Conservation (phyloP, 2,888 invertebrate genomes). For the Drosophila seclusa region DNA sequence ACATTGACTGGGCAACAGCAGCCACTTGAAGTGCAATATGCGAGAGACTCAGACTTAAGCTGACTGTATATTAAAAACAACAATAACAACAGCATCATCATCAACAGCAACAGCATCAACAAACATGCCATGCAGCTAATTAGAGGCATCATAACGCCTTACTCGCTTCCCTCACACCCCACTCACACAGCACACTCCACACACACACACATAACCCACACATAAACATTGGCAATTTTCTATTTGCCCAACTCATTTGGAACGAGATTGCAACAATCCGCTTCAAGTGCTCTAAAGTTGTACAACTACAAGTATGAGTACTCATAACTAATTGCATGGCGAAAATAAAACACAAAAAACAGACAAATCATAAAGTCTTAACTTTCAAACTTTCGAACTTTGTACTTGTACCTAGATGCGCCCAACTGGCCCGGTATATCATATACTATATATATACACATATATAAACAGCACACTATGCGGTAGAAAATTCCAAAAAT, state of each 20-base stretch:
- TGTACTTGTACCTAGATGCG: conserved; percentile 42
- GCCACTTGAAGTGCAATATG: conserved; percentile 52
- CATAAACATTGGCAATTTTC: conserved; percentile 75
- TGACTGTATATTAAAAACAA: conserved; percentile 19
- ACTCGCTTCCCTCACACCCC: neutral
- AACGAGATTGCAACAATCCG: conserved; percentile 72
- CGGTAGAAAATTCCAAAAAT: conserved; percentile 25
- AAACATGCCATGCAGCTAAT: conserved; percentile 57
- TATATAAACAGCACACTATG: conserved; percentile 29
- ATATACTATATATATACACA: neutral
- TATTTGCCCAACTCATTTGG: conserved; percentile 74
- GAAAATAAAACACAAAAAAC: conserved; percentile 10
- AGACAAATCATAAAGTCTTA: conserved; percentile 41
- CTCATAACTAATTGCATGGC: conserved; percentile 68
- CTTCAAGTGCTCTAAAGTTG: conserved; percentile 43
- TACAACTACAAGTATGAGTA: conserved; percentile 35
- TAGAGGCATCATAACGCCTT: conserved; percentile 67
- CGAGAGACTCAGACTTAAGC: conserved; percentile 20
- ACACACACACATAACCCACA: conserved; percentile 9
- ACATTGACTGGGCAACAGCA: conserved; percentile 44
- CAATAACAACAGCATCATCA: neutral
- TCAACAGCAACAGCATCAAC: conserved; percentile 29
- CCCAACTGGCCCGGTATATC: conserved; percentile 17
- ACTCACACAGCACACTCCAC: neutral
- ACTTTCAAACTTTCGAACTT: conserved; percentile 58